These are phyloP conservation scores for Cydia fagiglandana DNA, from an alignment of 1,140 invertebrate genomes.

Conservation along the genomic window DNA sequence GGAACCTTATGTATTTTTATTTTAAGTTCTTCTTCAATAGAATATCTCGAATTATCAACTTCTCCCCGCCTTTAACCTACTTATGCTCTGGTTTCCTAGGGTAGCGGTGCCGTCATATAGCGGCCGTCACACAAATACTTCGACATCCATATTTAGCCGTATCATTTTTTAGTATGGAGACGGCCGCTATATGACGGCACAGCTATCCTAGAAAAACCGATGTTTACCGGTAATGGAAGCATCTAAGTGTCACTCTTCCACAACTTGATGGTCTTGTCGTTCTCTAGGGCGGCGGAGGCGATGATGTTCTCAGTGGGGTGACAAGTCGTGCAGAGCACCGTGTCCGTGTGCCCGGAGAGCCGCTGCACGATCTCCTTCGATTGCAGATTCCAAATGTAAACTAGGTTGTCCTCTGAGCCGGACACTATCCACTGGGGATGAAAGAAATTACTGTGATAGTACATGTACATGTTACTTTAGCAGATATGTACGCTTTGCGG, in stretches of 20 bases:
- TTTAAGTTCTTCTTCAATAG: too few relatives aligned
- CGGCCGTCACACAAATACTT: too few relatives aligned
- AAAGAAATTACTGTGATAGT: neutral
- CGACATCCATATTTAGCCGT: too few relatives aligned
- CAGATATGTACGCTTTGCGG: neutral
- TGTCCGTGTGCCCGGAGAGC: constrained; percentile 97
- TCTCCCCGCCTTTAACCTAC: too few relatives aligned
- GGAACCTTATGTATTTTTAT: too few relatives aligned
- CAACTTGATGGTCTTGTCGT: constrained; percentile 99
- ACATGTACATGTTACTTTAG: neutral
- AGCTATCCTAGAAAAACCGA: too few relatives aligned
- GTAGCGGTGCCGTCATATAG: too few relatives aligned
- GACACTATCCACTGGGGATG: constrained; percentile 97
- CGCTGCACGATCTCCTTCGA: constrained; percentile 99
- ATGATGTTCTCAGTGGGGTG: constrained; percentile 99
- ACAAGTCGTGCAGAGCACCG: constrained; percentile 98
- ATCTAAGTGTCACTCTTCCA: constrained; percentile 98
- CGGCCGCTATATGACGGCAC: too few relatives aligned
- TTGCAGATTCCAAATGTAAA: constrained; percentile 99
- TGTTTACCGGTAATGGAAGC: constrained; percentile 40
- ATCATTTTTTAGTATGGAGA: too few relatives aligned
- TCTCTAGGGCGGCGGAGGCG: constrained; percentile 98
- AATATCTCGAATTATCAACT: too few relatives aligned
- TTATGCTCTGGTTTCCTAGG: too few relatives aligned
- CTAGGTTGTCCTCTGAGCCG: constrained; percentile 99